These are phyloP conservation scores for Mastomys coucha DNA, from an alignment of 2,113 vertebrate genomes.

Conservation along the genomic window DNA sequence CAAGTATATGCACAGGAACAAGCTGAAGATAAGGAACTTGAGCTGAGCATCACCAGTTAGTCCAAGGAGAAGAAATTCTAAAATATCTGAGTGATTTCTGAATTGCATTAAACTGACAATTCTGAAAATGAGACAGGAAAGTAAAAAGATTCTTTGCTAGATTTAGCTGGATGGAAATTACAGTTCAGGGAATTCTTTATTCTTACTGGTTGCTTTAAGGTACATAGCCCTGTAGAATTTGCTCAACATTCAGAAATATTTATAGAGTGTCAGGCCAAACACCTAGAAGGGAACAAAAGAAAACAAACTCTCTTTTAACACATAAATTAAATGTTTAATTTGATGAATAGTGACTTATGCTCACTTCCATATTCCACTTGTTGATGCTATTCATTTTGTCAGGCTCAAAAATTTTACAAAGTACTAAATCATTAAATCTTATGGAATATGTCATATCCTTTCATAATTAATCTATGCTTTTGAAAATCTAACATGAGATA, in stretches of 20 bases:
- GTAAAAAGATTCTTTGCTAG: background rate
- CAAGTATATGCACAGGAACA: background rate
- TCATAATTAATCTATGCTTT: background rate
- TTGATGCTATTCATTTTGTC: background rate
- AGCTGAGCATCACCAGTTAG: background rate
- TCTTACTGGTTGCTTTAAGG: background rate
- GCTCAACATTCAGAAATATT: background rate
- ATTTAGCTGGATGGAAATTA: background rate
- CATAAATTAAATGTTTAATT: background rate
- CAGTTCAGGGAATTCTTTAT: background rate
- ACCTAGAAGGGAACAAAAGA: background rate
- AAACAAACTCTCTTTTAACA: background rate
- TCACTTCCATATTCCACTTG: background rate
- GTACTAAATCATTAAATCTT: background rate
- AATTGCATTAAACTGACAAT: background rate
- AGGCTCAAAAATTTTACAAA: background rate
- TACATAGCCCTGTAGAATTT: too few species aligned
- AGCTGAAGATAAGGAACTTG: background rate
- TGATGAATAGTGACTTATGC: background rate
- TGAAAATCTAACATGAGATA: background rate
- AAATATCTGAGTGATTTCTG: background rate
- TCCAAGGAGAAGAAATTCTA: slow-evolving; percentile 36
- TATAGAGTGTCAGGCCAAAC: background rate
- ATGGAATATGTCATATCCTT: background rate
- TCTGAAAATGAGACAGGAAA: background rate